These are phyloP conservation scores for Drosophila siamana DNA, from an alignment of 2,888 invertebrate genomes.

Conservation along the genomic window DNA sequence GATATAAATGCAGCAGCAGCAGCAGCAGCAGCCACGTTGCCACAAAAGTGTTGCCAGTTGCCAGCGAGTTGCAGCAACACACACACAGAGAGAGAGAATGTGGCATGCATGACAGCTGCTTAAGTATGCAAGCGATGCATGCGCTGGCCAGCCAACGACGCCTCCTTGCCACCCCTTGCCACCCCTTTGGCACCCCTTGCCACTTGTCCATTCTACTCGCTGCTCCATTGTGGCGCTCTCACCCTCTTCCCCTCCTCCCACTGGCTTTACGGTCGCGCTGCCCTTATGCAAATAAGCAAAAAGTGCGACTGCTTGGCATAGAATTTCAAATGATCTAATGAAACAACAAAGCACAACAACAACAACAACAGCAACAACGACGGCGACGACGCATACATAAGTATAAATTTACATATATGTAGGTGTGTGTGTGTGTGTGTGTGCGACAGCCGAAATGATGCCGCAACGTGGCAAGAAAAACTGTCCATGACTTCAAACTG, in stretches of 20 bases:
- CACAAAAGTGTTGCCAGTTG: slow-evolving; percentile 59
- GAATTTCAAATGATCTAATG: slow-evolving; percentile 76
- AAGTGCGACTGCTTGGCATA: slow-evolving; percentile 69
- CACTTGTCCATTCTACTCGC: background rate
- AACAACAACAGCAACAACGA: slow-evolving; percentile 12
- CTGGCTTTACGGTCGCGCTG: background rate
- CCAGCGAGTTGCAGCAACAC: slow-evolving; percentile 18
- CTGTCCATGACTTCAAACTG: slow-evolving; percentile 5
- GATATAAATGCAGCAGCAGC: slow-evolving; percentile 21
- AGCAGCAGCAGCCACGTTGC: slow-evolving; percentile 49
- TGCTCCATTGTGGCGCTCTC: background rate
- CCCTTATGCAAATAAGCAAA: slow-evolving; percentile 63
- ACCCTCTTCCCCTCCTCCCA: background rate
- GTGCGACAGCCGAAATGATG: slow-evolving; percentile 2
- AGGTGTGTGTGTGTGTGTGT: slow-evolving; percentile 4
- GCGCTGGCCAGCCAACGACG: slow-evolving; percentile 12
- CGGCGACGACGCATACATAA: background rate
- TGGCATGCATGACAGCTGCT: slow-evolving; percentile 42
- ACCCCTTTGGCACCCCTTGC: background rate
- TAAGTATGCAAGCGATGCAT: slow-evolving; percentile 57
- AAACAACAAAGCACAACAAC: slow-evolving; percentile 47
- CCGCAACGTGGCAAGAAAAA: background rate
- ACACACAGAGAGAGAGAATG: slow-evolving; percentile 25
- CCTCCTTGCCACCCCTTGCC: background rate
- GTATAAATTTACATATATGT: background rate